phyloP scores from a whole-genome alignment of 1,140 invertebrate species.

The Cyclargus thomasi region DNA sequence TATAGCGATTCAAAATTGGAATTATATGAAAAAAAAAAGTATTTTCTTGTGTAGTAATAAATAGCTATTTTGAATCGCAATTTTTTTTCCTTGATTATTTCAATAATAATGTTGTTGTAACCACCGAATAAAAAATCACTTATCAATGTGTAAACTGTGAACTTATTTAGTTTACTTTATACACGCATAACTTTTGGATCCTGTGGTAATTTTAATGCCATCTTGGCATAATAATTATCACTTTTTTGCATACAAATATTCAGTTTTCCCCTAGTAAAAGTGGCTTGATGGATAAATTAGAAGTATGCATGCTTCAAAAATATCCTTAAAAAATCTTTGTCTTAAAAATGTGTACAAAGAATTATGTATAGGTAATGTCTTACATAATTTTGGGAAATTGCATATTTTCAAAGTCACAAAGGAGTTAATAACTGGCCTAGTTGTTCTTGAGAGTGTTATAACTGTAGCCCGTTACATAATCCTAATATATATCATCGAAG shows the following conservation, averaged over 20 bases:
- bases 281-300: conserved; percentile 31
- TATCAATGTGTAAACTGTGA: conserved; percentile 51
- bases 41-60: too few relatives aligned
- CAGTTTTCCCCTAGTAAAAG: conserved; percentile 54
- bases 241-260: conserved; percentile 65
- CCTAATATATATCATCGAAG: too few relatives aligned
- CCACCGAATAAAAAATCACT: conserved; percentile 35
- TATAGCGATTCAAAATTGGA: too few relatives aligned
- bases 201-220: conserved; percentile 59
- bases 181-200: conserved; percentile 38
- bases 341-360: too few relatives aligned
- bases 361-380: background rate
- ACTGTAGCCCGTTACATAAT: too few relatives aligned
- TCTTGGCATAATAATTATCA: conserved; percentile 60
- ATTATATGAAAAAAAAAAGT: too few relatives aligned
- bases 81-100: too few relatives aligned
- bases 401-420: background rate
- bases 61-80: too few relatives aligned
- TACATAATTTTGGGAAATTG: background rate
- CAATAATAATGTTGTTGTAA: conserved; percentile 49
- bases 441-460: background rate
- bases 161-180: conserved; percentile 56
- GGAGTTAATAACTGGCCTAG: background rate
- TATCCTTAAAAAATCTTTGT: too few relatives aligned
- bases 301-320: conserved; percentile 19